A percentile compares a stretch with the other conserved stretches of the same genome.
Conservation (phyloP, 1,140 invertebrate genomes). For the Anadara kagoshimensis region DNA sequence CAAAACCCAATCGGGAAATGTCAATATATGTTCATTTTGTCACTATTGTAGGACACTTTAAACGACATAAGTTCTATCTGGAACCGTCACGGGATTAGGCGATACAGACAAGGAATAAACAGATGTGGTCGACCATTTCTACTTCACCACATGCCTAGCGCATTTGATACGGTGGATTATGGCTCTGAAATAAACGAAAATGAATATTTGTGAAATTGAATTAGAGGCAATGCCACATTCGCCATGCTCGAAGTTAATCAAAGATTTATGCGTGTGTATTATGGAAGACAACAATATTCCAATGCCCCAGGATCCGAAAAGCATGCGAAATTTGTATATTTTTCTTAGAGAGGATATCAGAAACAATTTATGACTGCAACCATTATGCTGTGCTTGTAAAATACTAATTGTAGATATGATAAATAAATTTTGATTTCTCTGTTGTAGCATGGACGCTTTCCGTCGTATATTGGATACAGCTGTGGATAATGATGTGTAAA, state of each 20-base stretch:
- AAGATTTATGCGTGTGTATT: slow-evolving; percentile 25
- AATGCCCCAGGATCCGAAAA: slow-evolving; percentile 11
- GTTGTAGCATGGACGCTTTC: no score
- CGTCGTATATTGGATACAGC: no score
- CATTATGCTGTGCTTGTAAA: no score
- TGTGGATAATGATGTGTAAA: no score
- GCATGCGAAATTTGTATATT: slow-evolving; percentile 19
- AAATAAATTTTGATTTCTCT: no score
- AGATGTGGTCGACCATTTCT: slow-evolving; percentile 17
- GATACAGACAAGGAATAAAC: slow-evolving; percentile 22
- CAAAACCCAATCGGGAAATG: background rate
- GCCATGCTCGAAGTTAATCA: slow-evolving; percentile 18
- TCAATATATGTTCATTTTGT: background rate
- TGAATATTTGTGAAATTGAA: slow-evolving; percentile 21
- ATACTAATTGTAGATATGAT: no score
- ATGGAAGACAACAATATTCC: slow-evolving; percentile 33
- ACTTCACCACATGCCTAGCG: slow-evolving; percentile 19
- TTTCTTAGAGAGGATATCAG: slow-evolving; percentile 24
- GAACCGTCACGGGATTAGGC: slow-evolving; percentile 34
- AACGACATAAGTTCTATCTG: slow-evolving; percentile 29
- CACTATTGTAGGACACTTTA: slow-evolving; percentile 10
- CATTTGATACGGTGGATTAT: slow-evolving; percentile 26
- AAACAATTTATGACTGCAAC: no score
- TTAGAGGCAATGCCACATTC: background rate
- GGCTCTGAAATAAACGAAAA: slow-evolving; percentile 10